Percentiles rank a stretch among this genome's conserved stretches.
These are phyloP conservation scores for Meloidogyne hapla DNA, from an alignment of 1,140 invertebrate genomes.

Conservation along the genomic window DNA sequence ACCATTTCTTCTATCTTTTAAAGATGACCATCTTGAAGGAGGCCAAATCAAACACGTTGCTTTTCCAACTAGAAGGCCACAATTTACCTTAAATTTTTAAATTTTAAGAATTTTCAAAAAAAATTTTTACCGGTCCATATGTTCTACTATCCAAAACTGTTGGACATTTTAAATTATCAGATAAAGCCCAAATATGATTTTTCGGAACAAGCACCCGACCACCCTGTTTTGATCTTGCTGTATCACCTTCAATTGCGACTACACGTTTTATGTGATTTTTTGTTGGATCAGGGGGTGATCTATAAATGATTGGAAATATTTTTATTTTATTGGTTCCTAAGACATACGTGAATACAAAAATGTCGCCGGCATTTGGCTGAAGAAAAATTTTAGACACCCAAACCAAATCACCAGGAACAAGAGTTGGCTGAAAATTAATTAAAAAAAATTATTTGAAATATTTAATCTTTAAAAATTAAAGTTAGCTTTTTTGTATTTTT, in stretches of 20 bases:
- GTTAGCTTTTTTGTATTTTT: too few relatives aligned
- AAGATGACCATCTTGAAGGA: constrained; percentile 35
- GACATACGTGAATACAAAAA: constrained; percentile 41
- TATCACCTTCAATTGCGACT: constrained; percentile 7
- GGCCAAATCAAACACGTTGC: constrained; percentile 44
- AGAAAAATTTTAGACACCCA: constrained; percentile 21
- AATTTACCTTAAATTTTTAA: constrained; percentile 40
- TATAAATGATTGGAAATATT: constrained; percentile 12
- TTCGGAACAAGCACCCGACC: constrained; percentile 1
- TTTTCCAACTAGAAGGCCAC: constrained; percentile 34
- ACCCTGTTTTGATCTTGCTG: neutral
- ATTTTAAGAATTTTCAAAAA: neutral
- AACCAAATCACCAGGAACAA: constrained; percentile 22
- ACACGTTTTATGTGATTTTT: constrained; percentile 39
- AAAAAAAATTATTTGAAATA: constrained; percentile 4
- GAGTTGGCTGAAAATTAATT: constrained; percentile 18
- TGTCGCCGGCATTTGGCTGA: constrained; percentile 24
- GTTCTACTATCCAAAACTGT: constrained; percentile 35
- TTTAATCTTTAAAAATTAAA: constrained; percentile 27
- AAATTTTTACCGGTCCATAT: constrained; percentile 40
- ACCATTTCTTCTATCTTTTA: neutral
- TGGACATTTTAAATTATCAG: constrained; percentile 36
- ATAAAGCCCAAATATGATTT: constrained; percentile 43
- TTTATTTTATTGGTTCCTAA: neutral
- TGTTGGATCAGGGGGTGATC: constrained; percentile 35